Evolutionary conservation across 2,797 vertebrate genomes (phyloP), one percentile per base, ranked within the genome.

Genomic region (Sebastes oblongus): DNA sequence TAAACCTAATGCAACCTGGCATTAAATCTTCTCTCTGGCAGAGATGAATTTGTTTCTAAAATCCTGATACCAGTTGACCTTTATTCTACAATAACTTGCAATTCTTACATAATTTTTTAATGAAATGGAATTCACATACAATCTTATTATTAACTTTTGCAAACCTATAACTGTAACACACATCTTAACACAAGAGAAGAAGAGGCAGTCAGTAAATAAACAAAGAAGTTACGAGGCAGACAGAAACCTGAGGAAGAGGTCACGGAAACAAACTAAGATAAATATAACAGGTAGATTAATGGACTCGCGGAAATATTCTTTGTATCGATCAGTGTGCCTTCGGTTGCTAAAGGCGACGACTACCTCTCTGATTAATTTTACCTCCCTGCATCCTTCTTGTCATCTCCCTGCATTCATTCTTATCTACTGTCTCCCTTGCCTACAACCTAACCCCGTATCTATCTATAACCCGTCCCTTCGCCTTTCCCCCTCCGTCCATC

Each of bases 261-360:
- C 46, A 65, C 4, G 0, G 68, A 68, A 58, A 86, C 52, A 80
- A 86, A 83, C 72, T 60, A 36, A 77, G 72, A 87, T 72, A 52
- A 77, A 84, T 78, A 60, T 5, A 77, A 27, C 12, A 29, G 61
- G 65, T 25, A 77, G 77, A 80, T 72, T 12, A 80, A 79, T 82
- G 61, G 75, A 86, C 62, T 86, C 80, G 30, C 52, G 70, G 78
- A 85, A 60, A 84, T 78, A 84, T 83, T 75, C 24, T 75, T 85
- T 72, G 34, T 87, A 88, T 90, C 75, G 86, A 91, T 86, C 86
- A 65, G 71, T 34, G 25, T 8, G 77, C 24, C 59, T 75, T 7
- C 29, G 42, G 71, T 77, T 81, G 55, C 77, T 67, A 46, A 84
- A 75, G 75, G 70, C 10, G 16, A 78, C 27, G 25, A 70, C 76